Evolutionary conservation across 2,888 invertebrate species (phyloP), one percentile per base, ranked within the genome.

Genomic region (Orchesella flavescens): DNA sequence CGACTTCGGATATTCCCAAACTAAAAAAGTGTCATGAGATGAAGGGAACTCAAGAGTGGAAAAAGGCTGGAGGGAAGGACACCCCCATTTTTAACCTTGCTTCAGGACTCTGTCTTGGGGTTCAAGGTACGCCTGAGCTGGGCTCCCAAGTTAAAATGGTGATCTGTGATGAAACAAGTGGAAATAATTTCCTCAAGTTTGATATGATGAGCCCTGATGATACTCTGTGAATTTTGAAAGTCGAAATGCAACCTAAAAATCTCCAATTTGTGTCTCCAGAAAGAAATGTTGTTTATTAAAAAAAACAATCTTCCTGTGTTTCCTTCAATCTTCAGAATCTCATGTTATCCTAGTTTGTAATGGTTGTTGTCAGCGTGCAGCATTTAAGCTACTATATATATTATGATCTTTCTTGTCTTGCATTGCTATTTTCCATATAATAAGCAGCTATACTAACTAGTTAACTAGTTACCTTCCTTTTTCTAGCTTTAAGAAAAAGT

Each of bases 21-120:
- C 91, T 98, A 12, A 94, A 95, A 88, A 98, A 98, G 90, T 98
- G 98, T 89, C 97, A 97, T 89, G 96, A 96, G 90, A 94, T 96
- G 91, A 94, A 95, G 13, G 96, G 95, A 0, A 93, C 95, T 87
- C 98, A 98, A 90, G 96, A 96, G 89, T 99, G 98, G 98, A 94
- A 82, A 53, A 23, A 77, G 23, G 76, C 75, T 1, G 80, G 68
- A 1, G 77, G 81, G n/a, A 81, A 63, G 72, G 63, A 81, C n/a
- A 85, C 86, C 5, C 94, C 96, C 0, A 92, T 97, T 63, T 97
- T 96, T 90, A 97, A 96, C 89, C 92, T 95, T 88, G 96, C 96
- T 19, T 94, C 94, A 7, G 97, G 97, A 0, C 95, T 95, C 87
- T 97, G 97, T 89, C 90, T 97, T 44, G 94, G 94, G 17, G 89